Percentiles rank a stretch among this genome's conserved stretches.
phyloP scores from a whole-genome alignment of 2,797 vertebrate genomes.

The Chiroxiphia lanceolata region DNA sequence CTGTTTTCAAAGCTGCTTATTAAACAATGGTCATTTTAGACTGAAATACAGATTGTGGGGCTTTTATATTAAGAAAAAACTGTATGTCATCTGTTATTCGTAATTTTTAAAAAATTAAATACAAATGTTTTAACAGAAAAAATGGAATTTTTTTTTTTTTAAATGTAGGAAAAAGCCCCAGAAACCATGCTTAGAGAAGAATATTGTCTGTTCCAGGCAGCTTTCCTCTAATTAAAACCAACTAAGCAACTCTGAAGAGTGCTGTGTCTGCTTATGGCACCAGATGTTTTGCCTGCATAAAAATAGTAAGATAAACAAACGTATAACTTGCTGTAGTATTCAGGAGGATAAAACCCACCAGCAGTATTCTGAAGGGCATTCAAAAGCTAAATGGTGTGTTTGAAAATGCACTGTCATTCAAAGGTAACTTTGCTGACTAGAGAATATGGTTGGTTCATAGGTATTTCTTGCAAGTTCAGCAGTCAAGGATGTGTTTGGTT shows the following conservation, averaged over 20 bases:
- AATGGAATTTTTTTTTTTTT: neutral
- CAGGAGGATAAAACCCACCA: conserved; percentile 12
- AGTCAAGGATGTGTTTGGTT: neutral
- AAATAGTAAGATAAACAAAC: neutral
- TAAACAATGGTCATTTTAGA: neutral
- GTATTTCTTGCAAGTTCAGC: neutral
- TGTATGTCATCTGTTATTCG: neutral
- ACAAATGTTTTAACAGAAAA: neutral
- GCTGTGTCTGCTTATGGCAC: neutral
- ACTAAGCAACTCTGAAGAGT: neutral
- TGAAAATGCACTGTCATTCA: neutral
- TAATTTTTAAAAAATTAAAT: neutral
- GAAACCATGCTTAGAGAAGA: neutral
- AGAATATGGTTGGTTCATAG: neutral
- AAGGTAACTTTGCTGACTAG: neutral
- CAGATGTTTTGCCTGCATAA: neutral
- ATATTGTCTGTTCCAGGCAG: neutral
- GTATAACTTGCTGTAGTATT: neutral
- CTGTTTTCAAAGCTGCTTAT: neutral
- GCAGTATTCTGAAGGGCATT: neutral
- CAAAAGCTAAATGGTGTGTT: neutral
- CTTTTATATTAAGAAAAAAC: neutral
- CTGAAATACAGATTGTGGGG: neutral
- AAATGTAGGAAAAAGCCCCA: neutral
- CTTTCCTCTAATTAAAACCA: conserved; percentile 50